Conservation (phyloP, 1,140 invertebrate genomes). For the Colletes latitarsis region DNA sequence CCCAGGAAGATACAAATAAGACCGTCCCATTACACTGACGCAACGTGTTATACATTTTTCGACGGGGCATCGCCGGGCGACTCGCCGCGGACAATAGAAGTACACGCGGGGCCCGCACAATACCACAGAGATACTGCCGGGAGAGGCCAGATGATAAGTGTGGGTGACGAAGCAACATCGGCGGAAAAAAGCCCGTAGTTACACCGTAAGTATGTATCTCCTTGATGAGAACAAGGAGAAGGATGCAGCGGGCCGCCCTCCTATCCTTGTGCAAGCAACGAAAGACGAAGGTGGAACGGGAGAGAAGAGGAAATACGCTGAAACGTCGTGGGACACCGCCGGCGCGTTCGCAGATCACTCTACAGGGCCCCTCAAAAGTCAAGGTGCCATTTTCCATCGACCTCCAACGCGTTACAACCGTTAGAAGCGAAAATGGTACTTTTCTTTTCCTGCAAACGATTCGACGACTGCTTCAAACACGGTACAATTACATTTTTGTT, state of each 20-base stretch:
- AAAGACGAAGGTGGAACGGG: neutral
- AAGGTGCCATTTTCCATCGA: neutral
- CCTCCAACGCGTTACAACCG: no score
- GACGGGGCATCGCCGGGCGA: constrained; percentile 19
- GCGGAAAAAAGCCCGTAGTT: constrained; percentile 54
- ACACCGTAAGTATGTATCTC: constrained; percentile 52
- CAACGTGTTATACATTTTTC: constrained; percentile 52
- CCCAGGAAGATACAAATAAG: constrained; percentile 49
- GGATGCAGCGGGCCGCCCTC: constrained; percentile 42
- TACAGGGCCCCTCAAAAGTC: neutral
- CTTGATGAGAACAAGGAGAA: constrained; percentile 62
- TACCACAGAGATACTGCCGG: constrained; percentile 12
- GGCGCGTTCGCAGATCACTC: neutral
- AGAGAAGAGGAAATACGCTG: constrained; percentile 12
- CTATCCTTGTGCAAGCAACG: constrained; percentile 57
- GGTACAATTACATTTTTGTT: no score
- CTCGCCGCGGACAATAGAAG: constrained; percentile 29
- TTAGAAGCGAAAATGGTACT: no score
- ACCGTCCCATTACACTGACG: constrained; percentile 46
- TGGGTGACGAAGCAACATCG: constrained; percentile 57
- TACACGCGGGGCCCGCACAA: constrained; percentile 17
- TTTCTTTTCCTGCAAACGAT: no score
- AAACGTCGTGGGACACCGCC: constrained; percentile 16
- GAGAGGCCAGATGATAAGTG: constrained; percentile 51
- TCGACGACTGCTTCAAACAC: no score